A percentile compares a stretch with the other conserved stretches of the same genome.
These are phyloP conservation scores for Parotocinclus haroldoi DNA, from an alignment of 2,797 vertebrate genomes.

Conservation along the genomic window DNA sequence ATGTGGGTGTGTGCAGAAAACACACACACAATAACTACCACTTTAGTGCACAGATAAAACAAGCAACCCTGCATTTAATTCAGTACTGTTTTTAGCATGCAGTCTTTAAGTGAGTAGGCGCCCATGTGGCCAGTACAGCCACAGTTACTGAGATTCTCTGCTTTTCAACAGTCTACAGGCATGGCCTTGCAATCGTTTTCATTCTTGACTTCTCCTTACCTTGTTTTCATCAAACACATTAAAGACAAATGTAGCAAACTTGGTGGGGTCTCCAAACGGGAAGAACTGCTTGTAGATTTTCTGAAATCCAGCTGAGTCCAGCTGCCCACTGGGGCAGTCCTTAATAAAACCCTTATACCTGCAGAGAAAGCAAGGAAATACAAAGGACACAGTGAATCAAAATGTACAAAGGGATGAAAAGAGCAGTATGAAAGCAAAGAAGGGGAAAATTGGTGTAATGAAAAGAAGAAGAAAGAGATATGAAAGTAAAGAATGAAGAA, in stretches of 20 bases:
- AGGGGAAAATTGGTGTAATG: too few species aligned
- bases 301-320: conserved; percentile 93
- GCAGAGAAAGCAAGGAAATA: conserved; percentile 25
- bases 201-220: conserved; percentile 59
- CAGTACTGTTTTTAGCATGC: not conserved
- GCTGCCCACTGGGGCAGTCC: conserved; percentile 96
- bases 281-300: conserved; percentile 99
- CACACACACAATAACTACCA: too few species aligned
- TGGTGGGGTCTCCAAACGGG: conserved; percentile 96
- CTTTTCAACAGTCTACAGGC: not conserved
- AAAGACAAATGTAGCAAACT: conserved; percentile 97
- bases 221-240: conserved; percentile 99
- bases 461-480: too few species aligned
- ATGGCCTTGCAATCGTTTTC: not conserved
- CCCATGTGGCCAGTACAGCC: too few species aligned
- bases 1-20: too few species aligned
- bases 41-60: not conserved
- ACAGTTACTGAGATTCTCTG: too few species aligned
- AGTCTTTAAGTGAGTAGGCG: too few species aligned
- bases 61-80: not conserved
- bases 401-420: not conserved
- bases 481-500: too few species aligned
- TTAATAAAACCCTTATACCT: conserved; percentile 99
- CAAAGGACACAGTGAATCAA: not conserved
- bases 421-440: not conserved